Evolutionary conservation across 1,140 invertebrate species (phyloP), one percentile per base, ranked within the genome.

Genomic region (Bombus haemorrhoidalis): DNA sequence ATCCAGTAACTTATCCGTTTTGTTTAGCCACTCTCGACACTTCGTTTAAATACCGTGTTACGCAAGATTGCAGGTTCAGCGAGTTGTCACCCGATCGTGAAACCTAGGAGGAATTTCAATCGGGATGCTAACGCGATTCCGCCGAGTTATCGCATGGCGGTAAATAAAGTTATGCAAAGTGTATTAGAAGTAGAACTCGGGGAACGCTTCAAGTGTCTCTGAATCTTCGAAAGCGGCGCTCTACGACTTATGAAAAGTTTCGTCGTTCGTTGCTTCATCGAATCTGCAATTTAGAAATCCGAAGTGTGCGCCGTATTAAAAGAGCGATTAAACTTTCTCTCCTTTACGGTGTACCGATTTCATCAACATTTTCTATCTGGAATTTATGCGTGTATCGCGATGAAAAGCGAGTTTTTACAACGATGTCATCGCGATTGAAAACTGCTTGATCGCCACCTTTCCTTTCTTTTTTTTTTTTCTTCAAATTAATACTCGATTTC

Each of bases 211-310:
- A 5, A 15, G 34, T 39, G 74, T 41, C 72, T 62, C 62, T 78
- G 69, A 83, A 78, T 78, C 74, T 69, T 77, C n/a, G 73, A 83
- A 53, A 75, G 62, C 73, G 43, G 43, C 22, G 28, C 22, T 37
- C 15, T 10, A 13, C 43, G 81, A 53, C n/a, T 13, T 78, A 83
- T 77, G 74, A 83, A 77, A 83, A 83, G 74, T 83, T 83, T 81
- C 80, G 69, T 73, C 68, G 43, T 25, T 75, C 39, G 32, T 83
- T 77, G 81, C 74, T 74, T 25, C 81, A 77, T 77, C 81, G 81
- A 69, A 83, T 83, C 81, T 83, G 81, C 81, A 83, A 83, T 83
- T 83, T 83, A 83, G 81, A 83, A 77, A 83, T 83, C 74, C 22
- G 62, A 69, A 69, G 74, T 71, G 39, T 28, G 32, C 62, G 80